Percentiles rank a stretch among this genome's conserved stretches.
These are phyloP conservation scores for Cottus gobio DNA, from an alignment of 2,113 vertebrate genomes.

Conservation along the genomic window DNA sequence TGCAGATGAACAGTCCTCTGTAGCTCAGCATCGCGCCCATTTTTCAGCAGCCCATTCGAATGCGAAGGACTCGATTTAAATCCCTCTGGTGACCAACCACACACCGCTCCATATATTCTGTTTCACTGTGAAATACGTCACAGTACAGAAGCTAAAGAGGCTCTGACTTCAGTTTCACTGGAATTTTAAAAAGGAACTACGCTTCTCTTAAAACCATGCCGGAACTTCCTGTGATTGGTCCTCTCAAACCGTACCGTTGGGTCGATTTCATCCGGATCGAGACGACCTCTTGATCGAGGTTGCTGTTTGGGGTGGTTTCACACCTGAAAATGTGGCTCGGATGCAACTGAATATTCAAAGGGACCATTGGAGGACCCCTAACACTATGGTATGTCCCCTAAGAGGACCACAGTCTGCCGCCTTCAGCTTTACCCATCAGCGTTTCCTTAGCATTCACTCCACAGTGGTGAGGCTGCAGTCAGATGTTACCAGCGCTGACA, in stretches of 20 bases:
- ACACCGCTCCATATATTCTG: too few relatives aligned
- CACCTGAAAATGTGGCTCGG: neutral
- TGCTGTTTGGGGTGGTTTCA: neutral
- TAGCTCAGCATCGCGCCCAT: too few relatives aligned
- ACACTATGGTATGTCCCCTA: too few relatives aligned
- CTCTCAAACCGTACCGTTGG: neutral
- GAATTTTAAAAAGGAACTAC: neutral
- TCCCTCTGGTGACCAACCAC: too few relatives aligned
- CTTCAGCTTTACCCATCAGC: conserved; percentile 1
- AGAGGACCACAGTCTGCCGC: neutral
- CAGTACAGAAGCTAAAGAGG: too few relatives aligned
- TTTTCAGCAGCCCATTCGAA: too few relatives aligned
- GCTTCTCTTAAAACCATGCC: neutral
- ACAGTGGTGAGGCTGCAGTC: neutral
- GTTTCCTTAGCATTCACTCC: neutral
- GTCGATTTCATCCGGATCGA: neutral
- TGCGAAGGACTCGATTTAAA: too few relatives aligned
- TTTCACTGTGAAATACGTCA: too few relatives aligned
- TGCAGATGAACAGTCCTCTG: too few relatives aligned
- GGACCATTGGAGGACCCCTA: neutral
- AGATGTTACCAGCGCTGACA: conserved; percentile 16
- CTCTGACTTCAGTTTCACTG: too few relatives aligned
- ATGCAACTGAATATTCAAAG: neutral
- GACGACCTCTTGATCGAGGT: neutral
- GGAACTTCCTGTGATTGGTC: neutral